Evolutionary conservation across 2,113 vertebrate species (phyloP).

Genomic region (Synchiropus splendidus): DNA sequence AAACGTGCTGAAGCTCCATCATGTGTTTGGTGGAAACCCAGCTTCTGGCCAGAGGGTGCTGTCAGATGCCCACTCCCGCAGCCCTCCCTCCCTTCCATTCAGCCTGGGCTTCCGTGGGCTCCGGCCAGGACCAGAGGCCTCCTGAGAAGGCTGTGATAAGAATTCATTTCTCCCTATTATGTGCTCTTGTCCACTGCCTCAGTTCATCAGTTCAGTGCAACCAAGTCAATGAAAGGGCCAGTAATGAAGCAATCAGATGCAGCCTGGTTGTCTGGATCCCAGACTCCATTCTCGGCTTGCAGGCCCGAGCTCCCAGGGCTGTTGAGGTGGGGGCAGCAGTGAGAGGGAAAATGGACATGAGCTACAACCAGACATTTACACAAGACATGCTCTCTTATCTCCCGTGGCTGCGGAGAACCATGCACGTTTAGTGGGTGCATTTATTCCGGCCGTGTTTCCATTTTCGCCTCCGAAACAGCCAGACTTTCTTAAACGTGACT

Average conservation of each 20-base stretch:
- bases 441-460: slow-evolving; percentile 26
- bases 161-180: slow-evolving; percentile 89
- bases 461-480: slow-evolving; percentile 20
- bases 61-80: slow-evolving; percentile 25
- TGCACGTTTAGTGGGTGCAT: slow-evolving; percentile 28
- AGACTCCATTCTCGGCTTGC: slow-evolving; percentile 51
- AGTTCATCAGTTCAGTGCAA: slow-evolving; percentile 80
- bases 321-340: slow-evolving; percentile 18
- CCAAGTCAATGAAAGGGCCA: slow-evolving; percentile 82
- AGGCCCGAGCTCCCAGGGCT: slow-evolving; percentile 49
- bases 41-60: slow-evolving; percentile 28
- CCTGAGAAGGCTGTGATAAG: slow-evolving; percentile 77
- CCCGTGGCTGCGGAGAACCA: slow-evolving; percentile 31
- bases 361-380: slow-evolving; percentile 56
- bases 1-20: slow-evolving; percentile 41
- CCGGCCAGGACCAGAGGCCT: slow-evolving; percentile 58
- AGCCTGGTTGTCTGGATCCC: slow-evolving; percentile 58
- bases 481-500: neutral
- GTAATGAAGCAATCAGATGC: slow-evolving; percentile 83
- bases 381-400: slow-evolving; percentile 50
- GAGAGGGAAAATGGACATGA: slow-evolving; percentile 30
- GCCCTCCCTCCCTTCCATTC: slow-evolving; percentile 29
- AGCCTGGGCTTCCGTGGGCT: slow-evolving; percentile 46
- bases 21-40: slow-evolving; percentile 30
- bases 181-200: slow-evolving; percentile 79